Base-by-base conservation (phyloP, 2,113 vertebrate genomes). In the Urocitellus parryii region DNA sequence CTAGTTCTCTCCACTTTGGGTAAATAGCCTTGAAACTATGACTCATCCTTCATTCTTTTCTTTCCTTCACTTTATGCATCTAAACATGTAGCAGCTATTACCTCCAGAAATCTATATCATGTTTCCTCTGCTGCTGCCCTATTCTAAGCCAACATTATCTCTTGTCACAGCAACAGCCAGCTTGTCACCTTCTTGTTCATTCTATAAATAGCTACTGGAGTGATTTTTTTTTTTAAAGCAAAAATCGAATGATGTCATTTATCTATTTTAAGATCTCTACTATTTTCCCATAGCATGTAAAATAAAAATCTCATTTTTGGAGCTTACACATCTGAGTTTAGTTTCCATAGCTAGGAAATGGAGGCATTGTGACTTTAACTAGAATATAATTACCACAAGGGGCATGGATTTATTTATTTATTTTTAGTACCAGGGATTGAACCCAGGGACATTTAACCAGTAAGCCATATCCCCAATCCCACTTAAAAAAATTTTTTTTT, bases 281-380 rank as follows among this genome's bases (percentile, higher is more conserved):
- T 91, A 74, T 42, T 79, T 83, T 97, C 74, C 48, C 5, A 14
- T 34, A 51, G 65, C 29, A 72, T 48, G 63, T 88, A 88, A 74
- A 76, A 61, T 76, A 3, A 10, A 10, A 24, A 27, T 91, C 29
- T 78, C 34, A 34, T 90, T 97, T 58, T 8, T 16, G 4, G 78
- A 48, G 12, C 22, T 94, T 92, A 56, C 8, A 48, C 3, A 76
- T 72, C 32, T 87, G 79, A 56, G 79, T 16, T 95, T 51, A 68
- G 34, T 96, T 56, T 97, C 58, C 16, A 53, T 89, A 83, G 29
- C 34, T 82, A 34, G 51, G 82, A 94, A 89, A 51, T 84, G 58
- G 29, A 8, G 22, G 73, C 88, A 61, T 48, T 78, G 5, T 81
- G 32, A 73, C 56, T 76, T 79, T 61, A 83, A 78, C 29, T 84